phyloP scores from a whole-genome alignment of 1,140 invertebrate genomes.

The Drosophila mojavensis region DNA sequence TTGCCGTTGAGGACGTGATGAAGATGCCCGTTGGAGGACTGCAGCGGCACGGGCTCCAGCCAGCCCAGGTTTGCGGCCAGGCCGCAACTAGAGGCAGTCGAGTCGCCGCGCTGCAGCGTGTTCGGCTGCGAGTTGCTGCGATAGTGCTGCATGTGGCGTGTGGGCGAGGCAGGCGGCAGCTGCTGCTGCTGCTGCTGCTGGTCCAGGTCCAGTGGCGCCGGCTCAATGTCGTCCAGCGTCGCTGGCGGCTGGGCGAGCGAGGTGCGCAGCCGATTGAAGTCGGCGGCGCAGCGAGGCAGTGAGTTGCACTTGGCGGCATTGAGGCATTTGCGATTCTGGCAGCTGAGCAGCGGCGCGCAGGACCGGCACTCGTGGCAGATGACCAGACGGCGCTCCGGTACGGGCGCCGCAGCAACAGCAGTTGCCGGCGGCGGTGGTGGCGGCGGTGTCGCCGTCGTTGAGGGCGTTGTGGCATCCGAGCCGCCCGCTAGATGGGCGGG shows the following conservation, averaged over 20 bases:
- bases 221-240: slow-evolving; percentile 77
- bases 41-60: slow-evolving; percentile 58
- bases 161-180: slow-evolving; percentile 37
- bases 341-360: slow-evolving; percentile 74
- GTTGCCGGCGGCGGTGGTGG: slow-evolving; percentile 23
- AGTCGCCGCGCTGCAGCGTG: slow-evolving; percentile 78
- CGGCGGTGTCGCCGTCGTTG: slow-evolving; percentile 71
- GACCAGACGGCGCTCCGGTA: slow-evolving; percentile 63
- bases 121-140: slow-evolving; percentile 83
- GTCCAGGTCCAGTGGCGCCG: slow-evolving; percentile 67
- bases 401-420: slow-evolving; percentile 2
- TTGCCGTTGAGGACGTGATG: slow-evolving; percentile 60
- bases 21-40: slow-evolving; percentile 48
- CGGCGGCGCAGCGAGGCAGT: slow-evolving; percentile 84
- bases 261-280: slow-evolving; percentile 81
- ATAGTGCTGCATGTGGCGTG: slow-evolving; percentile 57
- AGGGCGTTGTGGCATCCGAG: slow-evolving; percentile 74
- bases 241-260: slow-evolving; percentile 77
- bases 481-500: slow-evolving; percentile 64
- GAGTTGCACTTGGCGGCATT: slow-evolving; percentile 84
- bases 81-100: slow-evolving; percentile 60
- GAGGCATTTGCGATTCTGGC: slow-evolving; percentile 83
- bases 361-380: slow-evolving; percentile 81
- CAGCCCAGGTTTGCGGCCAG: slow-evolving; percentile 42
- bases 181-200: slow-evolving; percentile 42